Percentiles rank a stretch among this genome's conserved stretches.
Evolutionary conservation across 30 jellyfish, hydroid and myxozoan species (phyloP).

Genomic region (Cassiopea xamachana): DNA sequence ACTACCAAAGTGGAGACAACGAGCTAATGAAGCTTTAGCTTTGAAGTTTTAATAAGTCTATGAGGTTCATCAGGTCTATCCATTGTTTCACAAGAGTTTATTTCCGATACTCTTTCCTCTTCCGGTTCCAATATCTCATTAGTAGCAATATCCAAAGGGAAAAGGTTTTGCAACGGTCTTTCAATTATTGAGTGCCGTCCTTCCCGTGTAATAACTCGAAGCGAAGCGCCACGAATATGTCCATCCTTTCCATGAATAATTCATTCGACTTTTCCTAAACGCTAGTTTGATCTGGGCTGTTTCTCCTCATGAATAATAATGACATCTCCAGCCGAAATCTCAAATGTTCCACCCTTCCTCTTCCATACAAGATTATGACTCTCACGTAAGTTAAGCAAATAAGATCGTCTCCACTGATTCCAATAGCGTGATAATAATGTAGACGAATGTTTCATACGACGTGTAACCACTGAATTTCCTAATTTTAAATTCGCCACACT

Average conservation of each 20-base stretch:
- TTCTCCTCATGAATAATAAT: constrained; percentile 8
- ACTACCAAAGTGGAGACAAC: no score
- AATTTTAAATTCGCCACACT: background rate
- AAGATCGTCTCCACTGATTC: background rate
- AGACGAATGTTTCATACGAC: background rate
- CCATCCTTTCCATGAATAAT: constrained; percentile 25
- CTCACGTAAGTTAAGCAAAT: background rate
- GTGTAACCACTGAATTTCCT: background rate
- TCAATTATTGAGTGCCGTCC: background rate
- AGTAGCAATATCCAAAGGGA: background rate
- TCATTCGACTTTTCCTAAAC: constrained; percentile 6
- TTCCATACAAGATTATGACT: background rate
- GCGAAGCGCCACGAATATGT: no score
- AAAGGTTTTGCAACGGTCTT: background rate
- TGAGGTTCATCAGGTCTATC: background rate
- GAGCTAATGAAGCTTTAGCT: no score
- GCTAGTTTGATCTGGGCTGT: background rate
- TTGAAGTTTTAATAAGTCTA: background rate
- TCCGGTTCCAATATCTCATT: background rate
- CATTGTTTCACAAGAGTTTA: no score
- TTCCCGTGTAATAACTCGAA: no score
- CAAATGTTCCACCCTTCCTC: background rate
- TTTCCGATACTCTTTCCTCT: background rate
- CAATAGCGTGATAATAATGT: constrained; percentile 15
- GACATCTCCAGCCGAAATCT: background rate